Base-by-base conservation (phyloP, 2,797 vertebrate species). In the Neosalanx taihuensis region DNA sequence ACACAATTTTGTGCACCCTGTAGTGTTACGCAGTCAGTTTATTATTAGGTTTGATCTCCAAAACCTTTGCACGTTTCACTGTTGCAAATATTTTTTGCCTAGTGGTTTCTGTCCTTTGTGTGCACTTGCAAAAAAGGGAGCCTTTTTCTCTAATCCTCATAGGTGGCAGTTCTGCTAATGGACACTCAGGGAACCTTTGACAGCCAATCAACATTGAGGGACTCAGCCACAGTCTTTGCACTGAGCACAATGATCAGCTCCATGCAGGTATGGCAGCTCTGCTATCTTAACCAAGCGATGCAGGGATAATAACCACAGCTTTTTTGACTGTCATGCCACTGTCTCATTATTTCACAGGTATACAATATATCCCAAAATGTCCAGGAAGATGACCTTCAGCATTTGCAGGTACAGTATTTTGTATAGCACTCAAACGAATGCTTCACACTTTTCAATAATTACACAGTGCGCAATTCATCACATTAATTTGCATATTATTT, bases 241-340 rank as follows among this genome's bases (percentile, higher is more conserved):
- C 94, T 99, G 70, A 99, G 98, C 92, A 99, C 97, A 71, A 99
- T 99, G 98, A 99, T 99, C 81, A 99, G 97, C 90, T 99, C 98
- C 15, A 98, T 99, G 93, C 98, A 99, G 98, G 97, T 99, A 89
- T 53, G 49, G 73, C 17, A 15, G 71, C 31, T 0, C 57, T 41
- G 31, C 33, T 5, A 46, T 29, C 17, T 72, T 30, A 29, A 18
- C 18, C 29, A 9, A 33, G 12, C 3, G 18, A n/a, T 53, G 37
- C 17, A 64, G 15, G 68, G 15, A 62, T 23, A 3, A 56, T 49
- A 64, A 64, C 3, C 2, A 62, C 41, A 33, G 30, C 5, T 70
- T 5, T 31, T 63, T 23, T 20, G 51, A 29, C 30, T 59, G 49
- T 29, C 41, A 62, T 46, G 6, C 15, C 61, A 60, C 1, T 33